Percentiles rank a stretch among this genome's conserved stretches.
Evolutionary conservation across 1,140 invertebrate genomes (phyloP).

Genomic region (Leptinotarsa undecemlineata): DNA sequence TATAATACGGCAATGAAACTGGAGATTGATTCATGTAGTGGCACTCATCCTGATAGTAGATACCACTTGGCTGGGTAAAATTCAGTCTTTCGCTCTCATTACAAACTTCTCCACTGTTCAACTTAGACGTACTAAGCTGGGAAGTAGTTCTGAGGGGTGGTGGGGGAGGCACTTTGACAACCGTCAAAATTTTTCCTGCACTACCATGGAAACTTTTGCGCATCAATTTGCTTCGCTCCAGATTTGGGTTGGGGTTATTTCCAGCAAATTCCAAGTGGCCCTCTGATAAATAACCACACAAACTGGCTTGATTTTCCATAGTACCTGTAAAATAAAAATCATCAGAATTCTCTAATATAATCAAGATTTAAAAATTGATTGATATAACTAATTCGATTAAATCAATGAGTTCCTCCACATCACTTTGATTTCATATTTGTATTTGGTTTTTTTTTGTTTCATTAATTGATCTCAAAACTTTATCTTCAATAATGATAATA

Average conservation of each 20-base stretch:
- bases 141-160: constrained; percentile 85
- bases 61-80: constrained; percentile 24
- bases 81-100: constrained; percentile 55
- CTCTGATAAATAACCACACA: constrained; percentile 84
- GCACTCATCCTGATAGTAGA: constrained; percentile 51
- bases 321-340: constrained; percentile 12
- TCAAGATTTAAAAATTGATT: constrained; percentile 34
- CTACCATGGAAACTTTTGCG: constrained; percentile 87
- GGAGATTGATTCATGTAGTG: constrained; percentile 62
- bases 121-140: constrained; percentile 72
- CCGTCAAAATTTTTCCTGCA: constrained; percentile 75
- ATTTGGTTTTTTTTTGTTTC: too few species aligned
- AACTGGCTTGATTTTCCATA: constrained; percentile 60
- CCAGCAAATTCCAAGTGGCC: constrained; percentile 79
- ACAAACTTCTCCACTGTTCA: constrained; percentile 62
- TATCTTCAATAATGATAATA: too few species aligned
- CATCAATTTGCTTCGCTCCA: constrained; percentile 85
- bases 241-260: constrained; percentile 74
- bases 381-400: constrained; percentile 34
- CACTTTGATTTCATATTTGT: too few species aligned
- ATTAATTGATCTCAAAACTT: too few species aligned
- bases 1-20: constrained; percentile 58
- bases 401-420: too few species aligned
- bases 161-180: constrained; percentile 83
- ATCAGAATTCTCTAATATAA: too few species aligned